These are phyloP conservation scores for Rutilus rutilus DNA, from an alignment of 2,113 vertebrate genomes.

Conservation along the genomic window DNA sequence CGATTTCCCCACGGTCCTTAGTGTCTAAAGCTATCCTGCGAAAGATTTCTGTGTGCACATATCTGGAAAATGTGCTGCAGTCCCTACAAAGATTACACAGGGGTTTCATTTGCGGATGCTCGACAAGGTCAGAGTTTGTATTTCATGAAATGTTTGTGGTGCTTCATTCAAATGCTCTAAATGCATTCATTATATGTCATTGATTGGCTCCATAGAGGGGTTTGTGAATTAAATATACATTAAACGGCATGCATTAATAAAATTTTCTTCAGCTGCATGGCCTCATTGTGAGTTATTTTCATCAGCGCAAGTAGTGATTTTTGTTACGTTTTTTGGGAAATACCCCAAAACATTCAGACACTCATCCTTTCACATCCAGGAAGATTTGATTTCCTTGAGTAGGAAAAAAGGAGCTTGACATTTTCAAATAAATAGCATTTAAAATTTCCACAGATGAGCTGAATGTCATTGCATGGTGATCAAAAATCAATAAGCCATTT, in stretches of 20 bases:
- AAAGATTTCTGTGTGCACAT: conserved; percentile 6
- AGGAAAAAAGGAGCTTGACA: conserved; percentile 50
- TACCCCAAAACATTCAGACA: neutral
- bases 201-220: neutral
- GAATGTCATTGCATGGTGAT: conserved; percentile 50
- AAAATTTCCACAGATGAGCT: conserved; percentile 52
- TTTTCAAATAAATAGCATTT: conserved; percentile 56
- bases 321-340: neutral
- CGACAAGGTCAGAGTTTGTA: neutral
- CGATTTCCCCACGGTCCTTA: conserved; percentile 29
- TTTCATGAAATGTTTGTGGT: neutral
- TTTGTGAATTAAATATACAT: conserved; percentile 6
- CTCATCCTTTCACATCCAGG: conserved; percentile 19
- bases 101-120: neutral
- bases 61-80: conserved; percentile 27
- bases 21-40: conserved; percentile 17
- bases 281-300: conserved; percentile 8
- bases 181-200: neutral
- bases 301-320: neutral
- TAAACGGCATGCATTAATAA: neutral
- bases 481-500: conserved; percentile 58
- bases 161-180: neutral
- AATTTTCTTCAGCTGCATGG: neutral
- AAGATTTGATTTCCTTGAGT: conserved; percentile 31
- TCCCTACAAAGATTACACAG: conserved; percentile 21